These are phyloP conservation scores for Ginglymostoma cirratum DNA, from an alignment of 2,113 vertebrate genomes.

Conservation along the genomic window DNA sequence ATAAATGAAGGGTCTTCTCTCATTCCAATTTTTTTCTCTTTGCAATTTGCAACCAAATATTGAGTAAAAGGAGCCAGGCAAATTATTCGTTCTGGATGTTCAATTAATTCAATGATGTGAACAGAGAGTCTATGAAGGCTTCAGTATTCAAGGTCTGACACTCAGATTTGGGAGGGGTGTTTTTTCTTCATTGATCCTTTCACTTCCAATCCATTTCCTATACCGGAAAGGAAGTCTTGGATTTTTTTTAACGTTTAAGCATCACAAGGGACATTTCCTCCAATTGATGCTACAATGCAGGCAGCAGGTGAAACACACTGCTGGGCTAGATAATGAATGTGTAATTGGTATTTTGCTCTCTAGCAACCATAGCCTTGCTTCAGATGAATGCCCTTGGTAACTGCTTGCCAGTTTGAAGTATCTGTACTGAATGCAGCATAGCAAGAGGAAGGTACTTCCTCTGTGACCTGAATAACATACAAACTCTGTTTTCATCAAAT, in stretches of 20 bases:
- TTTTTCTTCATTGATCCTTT: background rate
- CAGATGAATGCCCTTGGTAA: constrained; percentile 12
- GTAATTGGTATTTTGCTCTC: background rate
- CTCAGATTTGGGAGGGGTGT: background rate
- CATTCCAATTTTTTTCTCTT: background rate
- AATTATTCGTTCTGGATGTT: background rate
- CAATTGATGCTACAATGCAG: background rate
- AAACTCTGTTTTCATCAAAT: background rate
- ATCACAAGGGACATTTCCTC: background rate
- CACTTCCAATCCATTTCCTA: background rate
- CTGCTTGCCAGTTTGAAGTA: background rate
- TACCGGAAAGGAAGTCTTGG: background rate
- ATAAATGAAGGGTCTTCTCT: background rate
- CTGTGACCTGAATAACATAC: background rate
- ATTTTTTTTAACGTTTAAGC: background rate
- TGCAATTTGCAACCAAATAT: background rate
- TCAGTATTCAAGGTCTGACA: background rate
- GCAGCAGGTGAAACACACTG: background rate
- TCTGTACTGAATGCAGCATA: background rate
- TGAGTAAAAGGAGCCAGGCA: background rate
- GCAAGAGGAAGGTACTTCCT: background rate
- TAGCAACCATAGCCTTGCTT: constrained; percentile 7
- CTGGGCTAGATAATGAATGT: constrained; percentile 2
- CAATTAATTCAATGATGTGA: background rate
- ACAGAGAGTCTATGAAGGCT: background rate